These are phyloP conservation scores for Kryptolebias marmoratus DNA, from an alignment of 2,113 vertebrate species.

Conservation along the genomic window DNA sequence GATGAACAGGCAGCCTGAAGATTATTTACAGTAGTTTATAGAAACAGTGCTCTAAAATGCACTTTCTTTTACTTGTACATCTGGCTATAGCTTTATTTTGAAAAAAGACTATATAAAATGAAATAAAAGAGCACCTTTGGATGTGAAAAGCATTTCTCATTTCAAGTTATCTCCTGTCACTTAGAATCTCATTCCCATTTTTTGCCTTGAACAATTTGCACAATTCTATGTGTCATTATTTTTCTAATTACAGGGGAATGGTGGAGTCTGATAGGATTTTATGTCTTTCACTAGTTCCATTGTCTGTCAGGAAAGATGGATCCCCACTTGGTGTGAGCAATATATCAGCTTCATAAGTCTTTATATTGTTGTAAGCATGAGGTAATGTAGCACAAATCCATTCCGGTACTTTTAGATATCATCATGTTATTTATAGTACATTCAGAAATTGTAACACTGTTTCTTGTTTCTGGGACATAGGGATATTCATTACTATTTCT, in stretches of 20 bases:
- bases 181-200: slow-evolving; percentile 57
- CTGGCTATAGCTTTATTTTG: not conserved
- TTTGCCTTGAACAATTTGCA: slow-evolving; percentile 48
- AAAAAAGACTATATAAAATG: not conserved
- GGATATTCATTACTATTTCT: not conserved
- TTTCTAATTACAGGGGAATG: slow-evolving; percentile 71
- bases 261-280: slow-evolving; percentile 68
- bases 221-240: slow-evolving; percentile 65
- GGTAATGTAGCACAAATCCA: slow-evolving; percentile 64
- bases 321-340: slow-evolving; percentile 47
- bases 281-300: slow-evolving; percentile 54
- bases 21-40: no score
- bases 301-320: slow-evolving; percentile 68
- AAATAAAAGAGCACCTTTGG: slow-evolving; percentile 2
- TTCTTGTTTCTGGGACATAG: not conserved
- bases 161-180: slow-evolving; percentile 45
- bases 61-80: not conserved
- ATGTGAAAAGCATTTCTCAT: slow-evolving; percentile 33
- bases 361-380: slow-evolving; percentile 70
- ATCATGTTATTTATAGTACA: slow-evolving; percentile 51
- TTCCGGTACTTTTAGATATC: slow-evolving; percentile 47
- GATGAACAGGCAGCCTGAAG: no score
- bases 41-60: not conserved
- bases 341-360: slow-evolving; percentile 64
- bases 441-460: slow-evolving; percentile 7